Base-by-base conservation (phyloP, 35 echinoderm and acorn worm genomes). In the Apostichopus californicus region DNA sequence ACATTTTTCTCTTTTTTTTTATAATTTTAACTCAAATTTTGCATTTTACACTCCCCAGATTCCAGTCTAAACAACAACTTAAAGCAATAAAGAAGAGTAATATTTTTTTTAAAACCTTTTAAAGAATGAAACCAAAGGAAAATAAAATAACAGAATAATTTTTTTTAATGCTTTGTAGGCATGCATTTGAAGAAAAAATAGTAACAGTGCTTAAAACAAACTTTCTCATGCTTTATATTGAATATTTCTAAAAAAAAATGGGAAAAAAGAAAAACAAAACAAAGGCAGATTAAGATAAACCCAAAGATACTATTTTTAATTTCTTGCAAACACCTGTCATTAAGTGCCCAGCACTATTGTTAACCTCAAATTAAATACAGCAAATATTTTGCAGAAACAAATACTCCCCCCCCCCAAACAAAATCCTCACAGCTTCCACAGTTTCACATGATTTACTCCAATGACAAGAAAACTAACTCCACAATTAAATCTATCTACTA, bases 111-210 rank as follows among this genome's bases (percentile, higher is more conserved):
- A 75, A 15, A 75, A 18, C 71, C 20, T 75, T 22, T 22, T 22
- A 75, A 73, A 73, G 71, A 73, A 73, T 17, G 71, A 73, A 73
- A 73, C 71, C 71, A 73, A 73, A 61, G 65, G 66, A 90, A 56
- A 90, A 90, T 55, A 77, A 78, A 90, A 90, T 54, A 90, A 90
- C 17, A 73, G 6, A 73, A 73, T 60, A 60, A 3, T 9, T 9
- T 12, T 60, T 60, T 73, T 73, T 73, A n/a, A 73, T 73, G 71
- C 71, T 73, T 73, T 22, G 20, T 73, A 73, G 71, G 71, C 71
- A 22, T 73, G 71, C 71, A 73, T 17, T 73, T n/a, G 71, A n/a
- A 73, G 14, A 83, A 23, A 55, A 90, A 53, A 90, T n/a, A 54
- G 13, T 22, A 54, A 64, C 53, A 77, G 71, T 73, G n/a, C 65